Conservation (phyloP, 30 jellyfish, hydroid and myxozoan genomes). For the Aurelia aurita complex sp. Pacific region DNA sequence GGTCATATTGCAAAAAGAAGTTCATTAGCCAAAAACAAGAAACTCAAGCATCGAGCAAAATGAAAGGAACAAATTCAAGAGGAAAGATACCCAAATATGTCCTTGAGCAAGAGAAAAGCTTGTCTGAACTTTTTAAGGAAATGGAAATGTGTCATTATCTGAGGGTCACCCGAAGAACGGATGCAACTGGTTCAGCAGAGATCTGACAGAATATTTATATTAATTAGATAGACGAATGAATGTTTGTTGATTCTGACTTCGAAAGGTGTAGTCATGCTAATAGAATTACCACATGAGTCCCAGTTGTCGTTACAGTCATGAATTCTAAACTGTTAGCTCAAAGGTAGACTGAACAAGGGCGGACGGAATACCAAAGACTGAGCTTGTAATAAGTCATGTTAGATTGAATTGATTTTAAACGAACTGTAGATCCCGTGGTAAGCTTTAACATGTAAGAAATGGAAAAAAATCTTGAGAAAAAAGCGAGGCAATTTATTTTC, state of each 20-base stretch:
- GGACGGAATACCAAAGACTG: too few relatives aligned
- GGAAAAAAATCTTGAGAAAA: too few relatives aligned
- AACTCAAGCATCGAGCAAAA: background rate
- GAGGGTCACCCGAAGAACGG: background rate
- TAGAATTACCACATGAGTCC: background rate
- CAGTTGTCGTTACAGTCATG: too few relatives aligned
- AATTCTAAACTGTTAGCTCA: too few relatives aligned
- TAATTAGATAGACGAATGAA: background rate
- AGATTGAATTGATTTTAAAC: too few relatives aligned
- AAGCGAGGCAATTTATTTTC: too few relatives aligned
- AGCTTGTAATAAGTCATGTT: too few relatives aligned
- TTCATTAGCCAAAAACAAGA: background rate
- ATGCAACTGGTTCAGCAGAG: background rate
- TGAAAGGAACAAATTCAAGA: background rate
- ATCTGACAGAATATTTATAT: background rate
- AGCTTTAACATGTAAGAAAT: too few relatives aligned
- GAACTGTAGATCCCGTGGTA: too few relatives aligned
- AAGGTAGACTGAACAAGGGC: too few relatives aligned
- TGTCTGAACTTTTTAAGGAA: constrained; percentile 1
- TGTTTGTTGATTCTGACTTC: too few relatives aligned
- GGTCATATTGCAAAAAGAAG: background rate
- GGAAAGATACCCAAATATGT: background rate
- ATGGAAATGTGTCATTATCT: constrained; percentile 1
- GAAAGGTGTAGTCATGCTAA: too few relatives aligned
- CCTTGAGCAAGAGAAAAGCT: background rate